phyloP scores from a whole-genome alignment of 2,113 vertebrate genomes.

The Pithys albifrons region DNA sequence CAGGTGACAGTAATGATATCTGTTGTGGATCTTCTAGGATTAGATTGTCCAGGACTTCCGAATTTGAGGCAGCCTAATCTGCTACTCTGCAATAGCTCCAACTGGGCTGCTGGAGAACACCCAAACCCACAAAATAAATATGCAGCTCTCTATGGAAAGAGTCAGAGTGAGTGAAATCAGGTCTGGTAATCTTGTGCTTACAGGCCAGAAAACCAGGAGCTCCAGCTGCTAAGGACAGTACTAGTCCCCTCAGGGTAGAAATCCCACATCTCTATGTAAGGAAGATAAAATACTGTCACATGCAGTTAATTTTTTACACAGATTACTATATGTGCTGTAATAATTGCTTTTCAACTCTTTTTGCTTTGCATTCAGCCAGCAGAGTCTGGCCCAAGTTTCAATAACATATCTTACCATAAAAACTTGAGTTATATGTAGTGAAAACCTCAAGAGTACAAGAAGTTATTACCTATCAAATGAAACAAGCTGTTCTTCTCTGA shows the following conservation, averaged over 20 bases:
- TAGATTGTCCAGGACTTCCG: background rate
- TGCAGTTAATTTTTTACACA: background rate
- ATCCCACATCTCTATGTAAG: background rate
- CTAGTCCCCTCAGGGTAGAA: background rate
- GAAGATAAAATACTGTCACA: background rate
- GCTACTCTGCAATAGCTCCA: background rate
- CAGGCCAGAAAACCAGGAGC: background rate
- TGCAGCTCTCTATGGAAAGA: background rate
- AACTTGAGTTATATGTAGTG: background rate
- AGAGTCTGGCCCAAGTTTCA: background rate
- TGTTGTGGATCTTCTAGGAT: background rate
- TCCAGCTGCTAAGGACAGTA: background rate
- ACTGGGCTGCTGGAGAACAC: background rate
- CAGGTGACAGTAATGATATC: background rate
- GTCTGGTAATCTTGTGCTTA: background rate
- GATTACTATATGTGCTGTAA: background rate
- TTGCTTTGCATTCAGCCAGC: background rate
- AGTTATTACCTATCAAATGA: conserved; percentile 90
- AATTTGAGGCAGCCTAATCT: background rate
- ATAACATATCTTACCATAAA: background rate
- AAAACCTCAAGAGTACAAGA: background rate
- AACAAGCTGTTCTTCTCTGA: conserved; percentile 90
- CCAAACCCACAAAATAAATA: background rate
- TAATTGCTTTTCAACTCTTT: background rate
- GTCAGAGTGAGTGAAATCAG: background rate